These are phyloP conservation scores for Thunnus albacares DNA, from an alignment of 2,797 vertebrate species.

Conservation along the genomic window DNA sequence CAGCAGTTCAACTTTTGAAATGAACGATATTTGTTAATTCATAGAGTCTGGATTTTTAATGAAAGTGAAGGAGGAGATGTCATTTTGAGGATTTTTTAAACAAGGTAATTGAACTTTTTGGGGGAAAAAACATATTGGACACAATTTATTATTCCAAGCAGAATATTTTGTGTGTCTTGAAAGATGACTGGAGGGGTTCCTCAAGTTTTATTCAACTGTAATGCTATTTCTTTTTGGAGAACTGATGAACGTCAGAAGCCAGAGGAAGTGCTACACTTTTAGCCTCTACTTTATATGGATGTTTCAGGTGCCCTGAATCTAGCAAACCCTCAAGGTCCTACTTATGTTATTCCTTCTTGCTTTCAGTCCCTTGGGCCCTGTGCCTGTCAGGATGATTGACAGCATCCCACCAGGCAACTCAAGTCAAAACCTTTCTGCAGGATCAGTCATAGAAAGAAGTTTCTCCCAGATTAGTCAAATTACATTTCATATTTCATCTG, in stretches of 20 bases:
- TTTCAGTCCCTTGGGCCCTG: constrained; percentile 13
- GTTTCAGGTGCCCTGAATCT: constrained; percentile 15
- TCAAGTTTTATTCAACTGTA: neutral
- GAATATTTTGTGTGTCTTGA: too few species aligned
- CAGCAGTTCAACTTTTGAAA: too few species aligned
- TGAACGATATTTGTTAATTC: too few species aligned
- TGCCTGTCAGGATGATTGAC: constrained; percentile 59
- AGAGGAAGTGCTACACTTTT: neutral
- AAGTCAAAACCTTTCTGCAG: constrained; percentile 24
- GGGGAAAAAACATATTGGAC: too few species aligned
- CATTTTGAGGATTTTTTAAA: too few species aligned
- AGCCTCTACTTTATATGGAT: neutral
- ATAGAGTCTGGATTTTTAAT: too few species aligned
- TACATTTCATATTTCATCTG: constrained; percentile 33
- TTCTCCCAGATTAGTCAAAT: constrained; percentile 14
- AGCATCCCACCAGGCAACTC: constrained; percentile 20
- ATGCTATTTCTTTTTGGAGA: neutral
- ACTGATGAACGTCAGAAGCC: neutral
- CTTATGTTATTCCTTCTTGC: constrained; percentile 22
- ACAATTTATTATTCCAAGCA: too few species aligned
- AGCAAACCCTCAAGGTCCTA: neutral
- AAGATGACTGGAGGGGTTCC: too few species aligned
- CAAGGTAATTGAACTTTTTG: too few species aligned
- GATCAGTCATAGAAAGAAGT: constrained; percentile 26
- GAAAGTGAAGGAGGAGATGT: too few species aligned